Conservation (phyloP, 2,888 invertebrate species). For the Heliconius ismenius region DNA sequence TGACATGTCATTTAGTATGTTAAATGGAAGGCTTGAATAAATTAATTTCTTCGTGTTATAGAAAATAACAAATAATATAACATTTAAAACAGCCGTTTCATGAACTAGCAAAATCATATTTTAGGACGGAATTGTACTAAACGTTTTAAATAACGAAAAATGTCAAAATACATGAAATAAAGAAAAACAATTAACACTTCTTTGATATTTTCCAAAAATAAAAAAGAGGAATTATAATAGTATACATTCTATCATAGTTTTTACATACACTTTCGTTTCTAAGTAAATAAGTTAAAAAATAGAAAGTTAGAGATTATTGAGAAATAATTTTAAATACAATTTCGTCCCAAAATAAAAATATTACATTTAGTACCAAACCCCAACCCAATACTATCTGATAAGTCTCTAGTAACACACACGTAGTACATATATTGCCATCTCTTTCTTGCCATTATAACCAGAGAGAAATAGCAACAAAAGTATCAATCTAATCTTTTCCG, state of each 20-base stretch:
- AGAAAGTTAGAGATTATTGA: background rate
- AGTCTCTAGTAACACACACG: conserved; percentile 7
- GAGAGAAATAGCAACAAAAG: background rate
- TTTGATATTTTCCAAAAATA: no score
- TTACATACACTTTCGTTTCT: no score
- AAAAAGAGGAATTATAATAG: no score
- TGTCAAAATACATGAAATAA: background rate
- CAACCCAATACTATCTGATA: conserved; percentile 3
- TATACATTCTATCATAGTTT: no score
- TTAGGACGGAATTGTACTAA: conserved; percentile 4
- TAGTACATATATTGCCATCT: background rate
- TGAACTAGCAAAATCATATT: conserved; percentile 7
- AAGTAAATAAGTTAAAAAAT: background rate
- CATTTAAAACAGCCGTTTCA: conserved; percentile 4
- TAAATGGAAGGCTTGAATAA: conserved; percentile 13
- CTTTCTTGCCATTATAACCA: background rate
- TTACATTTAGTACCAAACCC: background rate
- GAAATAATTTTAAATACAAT: background rate
- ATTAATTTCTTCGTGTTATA: background rate
- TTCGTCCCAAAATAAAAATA: background rate
- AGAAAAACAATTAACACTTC: no score
- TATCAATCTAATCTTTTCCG: background rate
- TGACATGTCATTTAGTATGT: conserved; percentile 14
- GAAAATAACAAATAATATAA: conserved; percentile 13
- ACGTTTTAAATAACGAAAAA: background rate